Percentiles rank a stretch among this genome's conserved stretches.
Conservation (phyloP, 2,113 vertebrate genomes). For the Oceanodroma tethys region DNA sequence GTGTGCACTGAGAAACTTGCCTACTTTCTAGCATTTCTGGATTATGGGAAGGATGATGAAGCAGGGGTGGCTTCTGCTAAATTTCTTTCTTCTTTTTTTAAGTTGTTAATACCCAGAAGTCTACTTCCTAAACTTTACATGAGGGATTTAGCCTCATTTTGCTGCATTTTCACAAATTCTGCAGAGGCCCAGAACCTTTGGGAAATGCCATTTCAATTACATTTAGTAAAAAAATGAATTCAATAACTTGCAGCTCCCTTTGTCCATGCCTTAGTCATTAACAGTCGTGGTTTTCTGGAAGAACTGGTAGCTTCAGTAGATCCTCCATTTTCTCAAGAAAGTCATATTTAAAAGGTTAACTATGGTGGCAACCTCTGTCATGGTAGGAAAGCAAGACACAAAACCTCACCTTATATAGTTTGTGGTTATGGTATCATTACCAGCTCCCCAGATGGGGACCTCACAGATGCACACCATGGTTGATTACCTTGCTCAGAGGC, state of each 20-base stretch:
- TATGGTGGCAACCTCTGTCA: not conserved
- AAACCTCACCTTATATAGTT: not conserved
- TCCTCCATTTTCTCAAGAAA: not conserved
- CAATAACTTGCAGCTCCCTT: not conserved
- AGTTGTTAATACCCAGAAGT: not conserved
- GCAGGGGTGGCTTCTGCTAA: not conserved
- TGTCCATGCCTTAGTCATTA: not conserved
- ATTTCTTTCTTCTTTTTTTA: not conserved
- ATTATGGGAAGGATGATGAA: not conserved
- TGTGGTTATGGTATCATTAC: not conserved
- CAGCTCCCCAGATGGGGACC: not conserved
- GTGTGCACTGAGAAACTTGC: not conserved
- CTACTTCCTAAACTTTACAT: not conserved
- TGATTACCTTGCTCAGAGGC: not conserved
- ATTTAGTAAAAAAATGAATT: not conserved
- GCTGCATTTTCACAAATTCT: not conserved
- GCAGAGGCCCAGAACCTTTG: not conserved
- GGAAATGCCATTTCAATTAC: not conserved
- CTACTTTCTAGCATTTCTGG: not conserved
- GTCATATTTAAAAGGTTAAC: not conserved
- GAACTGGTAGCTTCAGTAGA: not conserved
- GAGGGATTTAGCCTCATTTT: not conserved
- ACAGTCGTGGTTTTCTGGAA: not conserved
- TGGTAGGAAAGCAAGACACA: not conserved
- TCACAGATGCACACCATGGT: not conserved